Base-by-base conservation (phyloP, 2,113 vertebrate genomes). In the Tychaedon coryphoeus region DNA sequence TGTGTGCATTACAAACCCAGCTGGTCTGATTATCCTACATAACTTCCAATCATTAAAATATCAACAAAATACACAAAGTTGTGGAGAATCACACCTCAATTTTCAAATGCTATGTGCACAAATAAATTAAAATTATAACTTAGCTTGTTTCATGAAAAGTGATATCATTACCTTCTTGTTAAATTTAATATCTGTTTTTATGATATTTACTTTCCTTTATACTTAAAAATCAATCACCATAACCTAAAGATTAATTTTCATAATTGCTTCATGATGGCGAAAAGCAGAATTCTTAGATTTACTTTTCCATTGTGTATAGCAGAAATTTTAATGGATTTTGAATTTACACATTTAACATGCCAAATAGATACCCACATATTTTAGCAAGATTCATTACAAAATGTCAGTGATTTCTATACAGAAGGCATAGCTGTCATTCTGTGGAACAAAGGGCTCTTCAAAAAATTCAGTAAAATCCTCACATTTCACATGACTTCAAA, bases 321-420 rank as follows among this genome's bases (percentile, higher is more conserved):
- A 83, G 38, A 86, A 76, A 75, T 60, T 62, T 22, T 66, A 92
- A 67, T 56, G 24, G 18, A 58, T 78, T 92, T 90, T 56, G 14
- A n/a, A 75, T 87, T 80, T 83, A 53, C 34, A 76, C 12, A 33
- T 78, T 81, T 26, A 79, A 23, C 74, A 84, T 86, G 22, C 61
- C 67, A 62, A 90, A 81, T 18, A 92, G 6, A 82, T 82, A 67
- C 28, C 12, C 23, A 34, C 47, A 38, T 56, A 72, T 88, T 93
- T 91, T 70, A 90, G 33, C 28, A 79, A 88, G 56, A 94, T 81
- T 86, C 66, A 84, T 88, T 86, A 90, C 26, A 94, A 86, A 86
- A 64, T 72, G 36, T 78, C 79, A 54, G 45, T 43, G 43, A 76
- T 57, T 89, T 96, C 70, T 86, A 76, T 58, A 73, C 26, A 78